phyloP scores from a whole-genome alignment of 2,797 vertebrate genomes.

The Neomorphus geoffroyi region DNA sequence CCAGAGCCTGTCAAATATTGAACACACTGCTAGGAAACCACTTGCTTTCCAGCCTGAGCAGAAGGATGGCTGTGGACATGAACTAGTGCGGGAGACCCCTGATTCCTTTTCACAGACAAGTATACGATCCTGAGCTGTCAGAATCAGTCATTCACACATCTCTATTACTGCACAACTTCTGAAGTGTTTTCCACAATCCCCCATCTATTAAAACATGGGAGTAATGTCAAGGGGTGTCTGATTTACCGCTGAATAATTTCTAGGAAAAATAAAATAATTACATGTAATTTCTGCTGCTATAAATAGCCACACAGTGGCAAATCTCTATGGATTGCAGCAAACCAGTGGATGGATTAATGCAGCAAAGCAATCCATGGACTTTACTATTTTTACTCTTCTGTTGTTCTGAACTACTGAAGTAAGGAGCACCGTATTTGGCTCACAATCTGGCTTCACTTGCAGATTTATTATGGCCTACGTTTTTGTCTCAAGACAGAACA shows the following conservation, averaged over 20 bases:
- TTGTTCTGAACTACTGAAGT: neutral
- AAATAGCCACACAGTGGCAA: neutral
- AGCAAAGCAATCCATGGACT: neutral
- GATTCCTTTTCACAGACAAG: neutral
- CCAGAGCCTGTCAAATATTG: neutral
- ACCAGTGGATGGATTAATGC: neutral
- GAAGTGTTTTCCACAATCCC: neutral
- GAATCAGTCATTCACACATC: neutral
- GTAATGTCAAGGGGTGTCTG: neutral
- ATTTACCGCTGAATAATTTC: neutral
- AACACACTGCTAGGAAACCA: neutral
- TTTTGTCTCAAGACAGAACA: neutral
- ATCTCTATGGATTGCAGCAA: neutral
- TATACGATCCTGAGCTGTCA: fast-evolving
- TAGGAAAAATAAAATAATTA: neutral
- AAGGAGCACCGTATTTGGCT: neutral
- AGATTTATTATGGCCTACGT: neutral
- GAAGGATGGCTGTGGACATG: neutral
- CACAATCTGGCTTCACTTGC: neutral
- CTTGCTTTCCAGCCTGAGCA: neutral
- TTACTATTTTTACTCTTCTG: neutral
- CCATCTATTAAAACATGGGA: neutral
- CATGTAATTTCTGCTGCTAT: neutral
- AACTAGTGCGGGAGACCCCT: neutral
- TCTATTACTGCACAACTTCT: neutral